Percentiles rank a stretch among this genome's conserved stretches.
phyloP scores from a whole-genome alignment of 2,888 invertebrate species.

The Acanthacorydalis orientalis region DNA sequence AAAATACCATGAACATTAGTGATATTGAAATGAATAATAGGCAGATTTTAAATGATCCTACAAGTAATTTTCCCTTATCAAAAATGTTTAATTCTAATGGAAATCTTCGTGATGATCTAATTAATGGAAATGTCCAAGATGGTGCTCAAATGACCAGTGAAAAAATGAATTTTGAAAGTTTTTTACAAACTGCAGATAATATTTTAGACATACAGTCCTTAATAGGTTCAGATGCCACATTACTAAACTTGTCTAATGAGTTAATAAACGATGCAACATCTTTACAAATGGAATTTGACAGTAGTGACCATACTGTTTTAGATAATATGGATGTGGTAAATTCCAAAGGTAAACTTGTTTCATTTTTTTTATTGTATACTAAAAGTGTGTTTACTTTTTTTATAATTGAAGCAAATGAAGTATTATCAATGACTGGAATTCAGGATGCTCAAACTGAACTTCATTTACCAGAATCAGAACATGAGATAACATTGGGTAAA shows the following conservation, averaged over 20 bases:
- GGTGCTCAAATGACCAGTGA: no score
- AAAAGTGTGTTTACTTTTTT: background rate
- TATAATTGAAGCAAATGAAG: background rate
- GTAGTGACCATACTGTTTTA: background rate
- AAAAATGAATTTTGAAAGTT: background rate
- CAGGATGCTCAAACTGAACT: background rate
- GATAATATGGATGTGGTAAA: constrained; percentile 1
- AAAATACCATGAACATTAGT: background rate
- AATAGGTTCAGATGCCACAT: background rate
- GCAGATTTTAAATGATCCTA: background rate
- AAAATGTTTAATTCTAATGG: background rate
- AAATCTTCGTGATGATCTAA: background rate
- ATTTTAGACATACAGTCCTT: constrained; percentile 4
- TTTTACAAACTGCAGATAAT: background rate
- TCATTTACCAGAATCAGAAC: background rate
- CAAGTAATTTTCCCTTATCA: background rate
- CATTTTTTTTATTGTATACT: background rate
- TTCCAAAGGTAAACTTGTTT: background rate
- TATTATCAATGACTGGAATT: background rate
- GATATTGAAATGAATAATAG: background rate
- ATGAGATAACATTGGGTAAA: constrained; percentile 13
- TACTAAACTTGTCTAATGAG: constrained; percentile 1
- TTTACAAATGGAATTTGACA: background rate
- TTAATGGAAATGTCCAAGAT: no score
- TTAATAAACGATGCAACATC: background rate